Evolutionary conservation across 2,888 invertebrate genomes (phyloP).

Genomic region (Drosophila mimetica): DNA sequence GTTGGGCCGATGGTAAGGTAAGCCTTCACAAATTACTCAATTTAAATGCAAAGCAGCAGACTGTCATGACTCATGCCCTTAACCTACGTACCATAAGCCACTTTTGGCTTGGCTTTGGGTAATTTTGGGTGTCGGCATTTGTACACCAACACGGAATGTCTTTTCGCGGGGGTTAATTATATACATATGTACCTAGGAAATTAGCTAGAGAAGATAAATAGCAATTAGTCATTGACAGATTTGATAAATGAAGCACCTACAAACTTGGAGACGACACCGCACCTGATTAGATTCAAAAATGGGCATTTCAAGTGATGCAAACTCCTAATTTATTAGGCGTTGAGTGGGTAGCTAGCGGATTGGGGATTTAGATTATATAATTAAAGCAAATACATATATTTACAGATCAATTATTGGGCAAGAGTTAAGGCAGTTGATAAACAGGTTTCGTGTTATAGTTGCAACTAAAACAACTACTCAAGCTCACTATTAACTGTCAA

Average conservation of each 20-base stretch:
- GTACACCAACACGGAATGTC: constrained; percentile 46
- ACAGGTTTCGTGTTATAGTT: constrained; percentile 34
- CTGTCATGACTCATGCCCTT: constrained; percentile 55
- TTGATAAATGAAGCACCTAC: constrained; percentile 55
- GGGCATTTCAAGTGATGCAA: constrained; percentile 7
- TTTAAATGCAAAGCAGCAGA: constrained; percentile 39
- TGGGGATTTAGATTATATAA: constrained; percentile 31
- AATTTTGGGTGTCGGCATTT: constrained; percentile 43
- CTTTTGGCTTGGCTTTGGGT: constrained; percentile 41
- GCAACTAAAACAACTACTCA: constrained; percentile 15
- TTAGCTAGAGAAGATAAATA: constrained; percentile 39
- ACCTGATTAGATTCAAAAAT: constrained; percentile 18
- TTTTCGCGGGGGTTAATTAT: constrained; percentile 52
- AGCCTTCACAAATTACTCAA: constrained; percentile 36
- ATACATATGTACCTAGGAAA: constrained; percentile 47
- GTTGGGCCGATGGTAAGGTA: constrained; percentile 3
- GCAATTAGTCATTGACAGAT: constrained; percentile 46
- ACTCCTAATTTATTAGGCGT: constrained; percentile 26
- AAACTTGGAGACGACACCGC: constrained; percentile 29
- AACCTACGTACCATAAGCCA: constrained; percentile 52
- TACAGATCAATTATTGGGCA: constrained; percentile 37
- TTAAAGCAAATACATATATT: constrained; percentile 42
- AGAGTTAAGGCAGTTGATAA: constrained; percentile 34
- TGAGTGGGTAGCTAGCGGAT: constrained; percentile 25
- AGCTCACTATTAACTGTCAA: constrained; percentile 24